Evolutionary conservation across 2,888 invertebrate genomes (phyloP), one percentile per base, ranked within the genome.

Genomic region (Carcina quercana): DNA sequence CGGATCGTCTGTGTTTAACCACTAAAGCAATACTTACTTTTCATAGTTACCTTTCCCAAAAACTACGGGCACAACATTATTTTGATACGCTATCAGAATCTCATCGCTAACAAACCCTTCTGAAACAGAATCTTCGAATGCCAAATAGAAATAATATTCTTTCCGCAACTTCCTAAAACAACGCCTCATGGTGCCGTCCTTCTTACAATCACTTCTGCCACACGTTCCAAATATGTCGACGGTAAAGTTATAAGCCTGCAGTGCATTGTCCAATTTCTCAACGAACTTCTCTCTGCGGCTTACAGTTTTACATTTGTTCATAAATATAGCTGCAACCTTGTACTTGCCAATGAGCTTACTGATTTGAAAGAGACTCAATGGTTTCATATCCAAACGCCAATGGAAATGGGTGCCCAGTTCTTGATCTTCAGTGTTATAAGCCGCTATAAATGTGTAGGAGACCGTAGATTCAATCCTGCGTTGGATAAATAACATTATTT

Each of bases 51-150:
- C 87, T 13, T 86, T 88, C 4, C 91, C 90, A 73, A 87, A 88
- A 3, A 90, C 90, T 25, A 91, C 84, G 0, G 91, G 91, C 3
- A 91, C 73, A 6, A 89, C 80, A 53, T 88, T 80, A 61, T 87
- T 86, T 34, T 87, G 76, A 43, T 82, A 72, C 1, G 73, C 75
- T 43, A 76, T 69, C 55, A 87, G 86, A 42, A 91, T 86, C 47
- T 87, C 40, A 10, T 51, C 43, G 0, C 72, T 73, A 1, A 76
- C 40, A 40, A 50, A 78, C 43, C 74, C 74, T 83, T 56, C 57
- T 44, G 91, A 88, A 37, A 90, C 72, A 7, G 91, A 89, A 60
- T 92, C 91, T 63, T 92, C 92, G 51, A 92, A 87, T 1, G 87
- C 86, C 25, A 92, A 62, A 50, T 91, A 91, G 57, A 92, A 92